A percentile compares a stretch with the other conserved stretches of the same genome.
phyloP scores from a whole-genome alignment of 2,888 invertebrate species.

The Drosophila formosana region DNA sequence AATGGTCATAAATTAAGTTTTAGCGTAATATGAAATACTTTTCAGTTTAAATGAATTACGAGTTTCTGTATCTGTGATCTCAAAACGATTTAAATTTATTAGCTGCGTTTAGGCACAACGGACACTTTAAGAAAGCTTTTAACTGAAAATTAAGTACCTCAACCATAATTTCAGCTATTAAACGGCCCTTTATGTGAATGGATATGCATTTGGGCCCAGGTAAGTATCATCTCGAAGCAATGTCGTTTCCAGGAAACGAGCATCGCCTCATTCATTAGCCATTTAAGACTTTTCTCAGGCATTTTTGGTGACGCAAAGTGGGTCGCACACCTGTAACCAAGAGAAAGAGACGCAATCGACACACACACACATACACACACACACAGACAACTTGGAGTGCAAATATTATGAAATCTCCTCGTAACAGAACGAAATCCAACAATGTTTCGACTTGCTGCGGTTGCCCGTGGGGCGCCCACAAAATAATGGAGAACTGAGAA shows the following conservation, averaged over 20 bases:
- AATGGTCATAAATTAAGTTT: background rate
- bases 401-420: slow-evolving; percentile 76
- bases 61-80: background rate
- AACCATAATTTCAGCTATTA: slow-evolving; percentile 17
- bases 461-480: slow-evolving; percentile 33
- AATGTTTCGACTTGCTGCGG: slow-evolving; percentile 17
- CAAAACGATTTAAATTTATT: background rate
- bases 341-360: slow-evolving; percentile 42
- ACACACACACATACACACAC: background rate
- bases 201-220: slow-evolving; percentile 25
- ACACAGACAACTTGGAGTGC: slow-evolving; percentile 35
- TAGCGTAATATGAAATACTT: background rate
- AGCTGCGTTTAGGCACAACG: slow-evolving; percentile 37
- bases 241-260: slow-evolving; percentile 62
- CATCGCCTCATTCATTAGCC: slow-evolving; percentile 65
- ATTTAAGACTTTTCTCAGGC: slow-evolving; percentile 70
- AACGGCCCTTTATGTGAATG: slow-evolving; percentile 29
- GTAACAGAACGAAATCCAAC: slow-evolving; percentile 62
- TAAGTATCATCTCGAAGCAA: slow-evolving; percentile 41
- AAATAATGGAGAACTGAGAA: slow-evolving; percentile 37
- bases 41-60: background rate
- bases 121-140: slow-evolving; percentile 31
- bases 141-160: background rate
- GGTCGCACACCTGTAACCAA: slow-evolving; percentile 73
- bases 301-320: slow-evolving; percentile 46